Evolutionary conservation across 2,797 vertebrate species (phyloP).

Genomic region (Varecia variegata): DNA sequence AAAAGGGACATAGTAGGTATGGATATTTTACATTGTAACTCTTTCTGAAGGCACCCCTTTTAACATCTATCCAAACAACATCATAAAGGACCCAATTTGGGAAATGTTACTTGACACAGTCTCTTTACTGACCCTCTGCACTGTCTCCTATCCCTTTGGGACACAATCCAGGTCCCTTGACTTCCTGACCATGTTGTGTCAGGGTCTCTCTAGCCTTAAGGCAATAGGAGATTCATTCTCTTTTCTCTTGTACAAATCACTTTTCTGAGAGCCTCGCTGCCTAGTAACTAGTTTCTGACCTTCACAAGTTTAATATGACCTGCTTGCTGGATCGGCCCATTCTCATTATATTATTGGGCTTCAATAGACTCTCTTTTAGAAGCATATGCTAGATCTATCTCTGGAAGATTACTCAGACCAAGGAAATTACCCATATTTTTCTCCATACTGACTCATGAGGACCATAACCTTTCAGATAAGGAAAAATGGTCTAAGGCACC

Average conservation of each 20-base stretch:
- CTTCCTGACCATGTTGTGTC: no score
- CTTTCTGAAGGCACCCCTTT: neutral
- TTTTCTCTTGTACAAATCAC: neutral
- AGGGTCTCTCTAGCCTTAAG: neutral
- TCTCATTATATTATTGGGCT: neutral
- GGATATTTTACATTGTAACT: neutral
- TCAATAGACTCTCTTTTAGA: neutral
- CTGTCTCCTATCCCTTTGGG: no score
- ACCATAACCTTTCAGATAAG: conserved; percentile 19
- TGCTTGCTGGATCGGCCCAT: neutral
- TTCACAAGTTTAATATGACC: conserved; percentile 40
- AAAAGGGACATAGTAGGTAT: neutral
- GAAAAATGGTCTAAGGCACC: neutral
- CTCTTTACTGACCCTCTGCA: neutral
- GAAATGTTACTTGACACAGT: neutral
- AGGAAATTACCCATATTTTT: conserved; percentile 34
- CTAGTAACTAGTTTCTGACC: conserved; percentile 24
- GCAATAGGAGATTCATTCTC: neutral
- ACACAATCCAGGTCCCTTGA: neutral
- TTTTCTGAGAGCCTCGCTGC: conserved; percentile 20
- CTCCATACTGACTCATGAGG: conserved; percentile 11
- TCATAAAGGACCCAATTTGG: neutral
- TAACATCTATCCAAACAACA: neutral
- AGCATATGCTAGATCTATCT: neutral
- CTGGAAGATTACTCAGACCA: conserved; percentile 31